Percentiles rank a stretch among this genome's conserved stretches.
Evolutionary conservation across 1,140 invertebrate species (phyloP).

Genomic region (Tetragonula clypearis): DNA sequence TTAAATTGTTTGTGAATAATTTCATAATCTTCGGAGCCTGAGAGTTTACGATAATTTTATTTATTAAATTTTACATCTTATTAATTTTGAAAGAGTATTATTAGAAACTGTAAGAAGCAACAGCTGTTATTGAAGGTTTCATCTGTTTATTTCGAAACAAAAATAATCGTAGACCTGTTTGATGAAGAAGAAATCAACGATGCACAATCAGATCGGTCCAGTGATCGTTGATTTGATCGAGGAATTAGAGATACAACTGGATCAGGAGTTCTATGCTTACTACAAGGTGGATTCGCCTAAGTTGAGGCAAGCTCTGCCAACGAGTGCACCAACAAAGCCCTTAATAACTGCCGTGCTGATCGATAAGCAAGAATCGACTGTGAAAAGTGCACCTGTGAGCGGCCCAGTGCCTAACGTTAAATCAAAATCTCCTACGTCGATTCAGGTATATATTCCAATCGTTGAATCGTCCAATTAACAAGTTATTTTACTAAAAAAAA

Average conservation of each 20-base stretch:
- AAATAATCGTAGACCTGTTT: constrained; percentile 14
- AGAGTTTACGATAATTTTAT: neutral
- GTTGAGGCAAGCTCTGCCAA: constrained; percentile 61
- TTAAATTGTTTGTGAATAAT: neutral
- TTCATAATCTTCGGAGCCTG: neutral
- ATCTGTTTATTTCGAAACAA: too few relatives aligned
- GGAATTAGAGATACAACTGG: constrained; percentile 79
- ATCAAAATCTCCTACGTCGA: constrained; percentile 26
- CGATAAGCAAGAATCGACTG: constrained; percentile 55
- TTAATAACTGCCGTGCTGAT: constrained; percentile 40
- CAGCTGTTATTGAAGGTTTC: neutral
- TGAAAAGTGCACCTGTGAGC: constrained; percentile 50
- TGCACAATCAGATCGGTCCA: constrained; percentile 80
- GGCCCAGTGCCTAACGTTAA: constrained; percentile 22
- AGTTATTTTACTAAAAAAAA: neutral
- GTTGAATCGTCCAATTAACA: neutral
- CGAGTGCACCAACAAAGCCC: constrained; percentile 36
- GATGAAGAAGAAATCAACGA: constrained; percentile 54
- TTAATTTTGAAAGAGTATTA: too few relatives aligned
- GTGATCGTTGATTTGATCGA: constrained; percentile 83
- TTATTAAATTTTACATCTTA: neutral
- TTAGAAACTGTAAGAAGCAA: too few relatives aligned
- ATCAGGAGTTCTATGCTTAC: constrained; percentile 75
- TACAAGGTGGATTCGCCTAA: constrained; percentile 70
- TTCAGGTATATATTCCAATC: constrained; percentile 46